Conservation (phyloP, 2,888 invertebrate genomes). For the Meloe dianella region DNA sequence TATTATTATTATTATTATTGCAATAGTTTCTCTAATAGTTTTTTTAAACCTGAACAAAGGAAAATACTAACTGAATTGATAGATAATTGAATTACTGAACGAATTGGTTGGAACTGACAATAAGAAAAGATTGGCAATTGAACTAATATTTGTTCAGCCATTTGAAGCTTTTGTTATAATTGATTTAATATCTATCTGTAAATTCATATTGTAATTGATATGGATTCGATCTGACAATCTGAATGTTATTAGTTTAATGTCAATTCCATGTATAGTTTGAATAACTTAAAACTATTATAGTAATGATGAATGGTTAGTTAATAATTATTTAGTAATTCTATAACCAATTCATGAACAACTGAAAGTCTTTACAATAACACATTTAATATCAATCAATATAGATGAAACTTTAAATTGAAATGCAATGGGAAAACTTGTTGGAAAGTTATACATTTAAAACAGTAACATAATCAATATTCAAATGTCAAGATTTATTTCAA, state of each 20-base stretch:
- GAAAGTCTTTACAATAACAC: too few species aligned
- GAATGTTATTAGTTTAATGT: not conserved
- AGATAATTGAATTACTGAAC: not conserved
- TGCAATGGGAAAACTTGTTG: too few species aligned
- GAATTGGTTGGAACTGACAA: not conserved
- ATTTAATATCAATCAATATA: not conserved
- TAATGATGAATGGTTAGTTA: not conserved
- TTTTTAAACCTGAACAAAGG: not conserved
- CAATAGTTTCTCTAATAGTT: too few species aligned
- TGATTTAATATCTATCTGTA: not conserved
- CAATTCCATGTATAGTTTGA: not conserved
- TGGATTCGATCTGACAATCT: not conserved
- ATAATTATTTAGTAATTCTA: too few species aligned
- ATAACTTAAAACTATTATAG: not conserved
- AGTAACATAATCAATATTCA: too few species aligned
- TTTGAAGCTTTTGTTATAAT: not conserved
- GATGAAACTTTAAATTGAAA: not conserved
- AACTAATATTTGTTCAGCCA: slow-evolving; percentile 7
- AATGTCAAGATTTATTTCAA: too few species aligned
- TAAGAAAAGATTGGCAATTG: not conserved
- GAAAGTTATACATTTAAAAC: too few species aligned
- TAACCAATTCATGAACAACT: not conserved
- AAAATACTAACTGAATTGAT: not conserved
- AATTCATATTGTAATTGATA: not conserved
- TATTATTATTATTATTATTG: too few species aligned